Evolutionary conservation across 2,797 vertebrate genomes (phyloP).

Genomic region (Neoniphon sammara): DNA sequence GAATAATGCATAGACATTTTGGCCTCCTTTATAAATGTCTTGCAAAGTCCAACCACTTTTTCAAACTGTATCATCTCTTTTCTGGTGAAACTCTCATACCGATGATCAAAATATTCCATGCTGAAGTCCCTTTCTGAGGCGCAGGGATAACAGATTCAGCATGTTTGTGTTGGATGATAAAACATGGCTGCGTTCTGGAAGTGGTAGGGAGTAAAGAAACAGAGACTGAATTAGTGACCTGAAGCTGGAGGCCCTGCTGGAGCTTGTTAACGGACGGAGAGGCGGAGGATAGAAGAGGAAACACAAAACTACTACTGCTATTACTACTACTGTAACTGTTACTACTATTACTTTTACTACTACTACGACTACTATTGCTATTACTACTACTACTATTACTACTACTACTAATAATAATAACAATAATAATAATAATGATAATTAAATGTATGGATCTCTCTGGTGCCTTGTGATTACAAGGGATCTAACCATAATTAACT

Average conservation of each 20-base stretch:
- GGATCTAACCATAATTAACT: not conserved
- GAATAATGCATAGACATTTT: slow-evolving; percentile 31
- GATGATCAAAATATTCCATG: slow-evolving; percentile 30
- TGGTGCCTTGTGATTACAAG: too few species aligned
- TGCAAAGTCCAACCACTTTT: slow-evolving; percentile 9
- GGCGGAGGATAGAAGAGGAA: slow-evolving; percentile 27
- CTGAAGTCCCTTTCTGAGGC: slow-evolving; percentile 31
- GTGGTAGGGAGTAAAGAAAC: not conserved
- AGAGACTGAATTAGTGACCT: not conserved
- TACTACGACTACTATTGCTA: too few species aligned
- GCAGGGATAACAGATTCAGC: slow-evolving; percentile 26
- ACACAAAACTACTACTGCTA: not conserved
- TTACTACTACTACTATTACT: too few species aligned
- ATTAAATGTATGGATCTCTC: too few species aligned
- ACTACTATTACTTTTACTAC: too few species aligned
- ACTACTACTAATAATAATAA: too few species aligned
- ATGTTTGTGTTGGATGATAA: slow-evolving; percentile 57
- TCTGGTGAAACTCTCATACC: slow-evolving; percentile 42
- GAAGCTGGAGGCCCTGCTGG: slow-evolving; percentile 5
- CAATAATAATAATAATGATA: too few species aligned
- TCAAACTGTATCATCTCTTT: slow-evolving; percentile 41
- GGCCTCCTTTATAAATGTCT: slow-evolving; percentile 25
- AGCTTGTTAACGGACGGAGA: slow-evolving; percentile 20
- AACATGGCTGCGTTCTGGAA: slow-evolving; percentile 17
- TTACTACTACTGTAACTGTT: not conserved